Evolutionary conservation across 2,113 vertebrate genomes (phyloP).

Genomic region (Elephantulus edwardii): DNA sequence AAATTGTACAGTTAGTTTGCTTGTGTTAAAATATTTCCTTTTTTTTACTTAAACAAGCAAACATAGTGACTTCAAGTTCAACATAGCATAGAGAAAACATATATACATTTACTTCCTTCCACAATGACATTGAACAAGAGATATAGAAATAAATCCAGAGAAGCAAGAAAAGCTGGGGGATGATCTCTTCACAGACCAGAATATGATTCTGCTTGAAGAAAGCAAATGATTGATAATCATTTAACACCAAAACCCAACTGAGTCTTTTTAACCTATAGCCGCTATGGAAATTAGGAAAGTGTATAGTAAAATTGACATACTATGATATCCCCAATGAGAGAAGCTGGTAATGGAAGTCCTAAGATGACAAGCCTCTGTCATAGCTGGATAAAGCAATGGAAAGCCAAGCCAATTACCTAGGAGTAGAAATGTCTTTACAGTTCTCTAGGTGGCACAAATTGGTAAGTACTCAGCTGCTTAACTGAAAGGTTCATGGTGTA

Average conservation of each 20-base stretch:
- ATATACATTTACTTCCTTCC: neutral
- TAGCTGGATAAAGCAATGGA: neutral
- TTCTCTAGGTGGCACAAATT: neutral
- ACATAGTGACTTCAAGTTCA: conserved; percentile 42
- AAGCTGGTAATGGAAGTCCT: neutral
- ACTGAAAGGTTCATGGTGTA: neutral
- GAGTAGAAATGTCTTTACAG: neutral
- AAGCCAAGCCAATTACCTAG: conserved; percentile 9
- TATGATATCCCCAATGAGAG: neutral
- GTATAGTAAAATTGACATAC: neutral
- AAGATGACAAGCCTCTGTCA: neutral
- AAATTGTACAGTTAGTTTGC: neutral
- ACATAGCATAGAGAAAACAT: too few species aligned
- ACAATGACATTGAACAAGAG: conserved; percentile 38
- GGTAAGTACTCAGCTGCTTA: neutral
- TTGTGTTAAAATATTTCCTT: conserved; percentile 4
- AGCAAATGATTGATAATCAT: conserved; percentile 11
- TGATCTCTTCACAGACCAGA: neutral
- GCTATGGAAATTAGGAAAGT: conserved; percentile 1
- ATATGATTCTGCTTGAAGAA: conserved; percentile 45
- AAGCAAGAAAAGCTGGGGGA: neutral
- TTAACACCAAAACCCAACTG: neutral
- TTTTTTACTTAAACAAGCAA: conserved; percentile 48
- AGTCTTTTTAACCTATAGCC: neutral
- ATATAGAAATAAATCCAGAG: conserved; percentile 17